phyloP scores from a whole-genome alignment of 2,888 invertebrate genomes.

The Tryphoninae sp. region DNA sequence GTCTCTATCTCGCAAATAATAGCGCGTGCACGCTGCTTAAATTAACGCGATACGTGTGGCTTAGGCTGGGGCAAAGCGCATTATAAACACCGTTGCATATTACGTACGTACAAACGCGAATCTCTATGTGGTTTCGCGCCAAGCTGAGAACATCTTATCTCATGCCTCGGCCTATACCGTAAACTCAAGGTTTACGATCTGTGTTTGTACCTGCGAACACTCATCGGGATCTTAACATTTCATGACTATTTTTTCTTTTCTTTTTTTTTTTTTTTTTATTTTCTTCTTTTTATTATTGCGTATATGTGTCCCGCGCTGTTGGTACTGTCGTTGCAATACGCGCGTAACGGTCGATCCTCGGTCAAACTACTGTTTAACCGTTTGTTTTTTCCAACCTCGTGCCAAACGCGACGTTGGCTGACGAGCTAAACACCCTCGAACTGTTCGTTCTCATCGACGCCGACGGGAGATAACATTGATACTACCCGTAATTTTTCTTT shows the following conservation, averaged over 20 bases:
- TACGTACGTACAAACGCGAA: conserved; percentile 46
- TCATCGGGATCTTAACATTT: conserved; percentile 68
- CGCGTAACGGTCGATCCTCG: conserved; percentile 27
- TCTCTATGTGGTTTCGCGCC: conserved; percentile 64
- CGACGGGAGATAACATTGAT: background rate
- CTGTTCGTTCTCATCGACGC: background rate
- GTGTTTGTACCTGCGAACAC: background rate
- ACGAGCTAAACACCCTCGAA: background rate
- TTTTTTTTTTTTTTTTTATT: background rate
- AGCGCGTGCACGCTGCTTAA: background rate
- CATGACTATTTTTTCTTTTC: conserved; percentile 46
- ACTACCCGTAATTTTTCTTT: no score
- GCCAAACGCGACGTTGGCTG: background rate
- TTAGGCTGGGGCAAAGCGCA: conserved; percentile 60
- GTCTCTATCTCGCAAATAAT: background rate
- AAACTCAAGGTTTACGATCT: conserved; percentile 74
- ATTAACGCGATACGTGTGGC: background rate
- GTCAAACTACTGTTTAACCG: conserved; percentile 27
- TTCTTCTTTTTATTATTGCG: background rate
- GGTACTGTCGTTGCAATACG: conserved; percentile 50
- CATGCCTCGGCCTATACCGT: conserved; percentile 66
- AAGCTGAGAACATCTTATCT: conserved; percentile 66
- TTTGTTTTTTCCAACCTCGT: background rate
- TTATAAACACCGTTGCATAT: conserved; percentile 42
- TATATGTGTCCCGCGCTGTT: conserved; percentile 66